These are phyloP conservation scores for Pelochelys cantorii DNA, from an alignment of 2,797 vertebrate genomes.

Conservation along the genomic window DNA sequence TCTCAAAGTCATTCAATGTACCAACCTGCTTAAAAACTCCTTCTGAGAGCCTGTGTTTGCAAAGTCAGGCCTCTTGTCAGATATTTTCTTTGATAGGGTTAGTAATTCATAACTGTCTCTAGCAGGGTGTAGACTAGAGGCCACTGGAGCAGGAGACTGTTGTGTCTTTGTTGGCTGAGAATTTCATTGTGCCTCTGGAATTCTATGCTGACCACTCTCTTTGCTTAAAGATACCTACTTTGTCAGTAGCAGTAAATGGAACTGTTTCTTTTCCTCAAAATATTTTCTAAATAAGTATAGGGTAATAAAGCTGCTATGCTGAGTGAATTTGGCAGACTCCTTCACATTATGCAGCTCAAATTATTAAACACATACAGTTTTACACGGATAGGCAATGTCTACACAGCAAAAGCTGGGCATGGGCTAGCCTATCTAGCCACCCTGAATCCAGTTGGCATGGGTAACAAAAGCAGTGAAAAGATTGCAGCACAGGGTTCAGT, in stretches of 20 bases:
- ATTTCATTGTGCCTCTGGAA: constrained; percentile 4
- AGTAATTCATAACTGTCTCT: not conserved
- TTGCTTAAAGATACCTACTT: not conserved
- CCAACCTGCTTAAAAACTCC: not conserved
- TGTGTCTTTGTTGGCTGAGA: constrained; percentile 36
- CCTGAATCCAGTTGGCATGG: not conserved
- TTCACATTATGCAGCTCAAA: not conserved
- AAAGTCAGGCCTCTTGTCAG: not conserved
- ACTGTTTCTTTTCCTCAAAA: not conserved
- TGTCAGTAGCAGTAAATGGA: not conserved
- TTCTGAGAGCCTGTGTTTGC: not conserved
- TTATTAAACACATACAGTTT: not conserved
- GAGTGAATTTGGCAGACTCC: not conserved
- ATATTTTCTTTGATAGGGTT: not conserved
- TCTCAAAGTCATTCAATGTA: not conserved
- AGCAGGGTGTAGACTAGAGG: not conserved
- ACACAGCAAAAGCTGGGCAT: not conserved
- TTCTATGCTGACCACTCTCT: constrained; percentile 1
- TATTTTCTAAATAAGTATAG: not conserved
- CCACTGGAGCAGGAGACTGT: constrained; percentile 37
- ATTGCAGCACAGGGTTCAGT: not conserved
- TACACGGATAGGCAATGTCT: not conserved
- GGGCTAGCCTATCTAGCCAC: not conserved
- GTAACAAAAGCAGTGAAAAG: not conserved
- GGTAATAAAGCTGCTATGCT: not conserved